Percentiles rank a stretch among this genome's conserved stretches.
Evolutionary conservation across 2,888 invertebrate genomes (phyloP).

Genomic region (Stramonita haemastoma): DNA sequence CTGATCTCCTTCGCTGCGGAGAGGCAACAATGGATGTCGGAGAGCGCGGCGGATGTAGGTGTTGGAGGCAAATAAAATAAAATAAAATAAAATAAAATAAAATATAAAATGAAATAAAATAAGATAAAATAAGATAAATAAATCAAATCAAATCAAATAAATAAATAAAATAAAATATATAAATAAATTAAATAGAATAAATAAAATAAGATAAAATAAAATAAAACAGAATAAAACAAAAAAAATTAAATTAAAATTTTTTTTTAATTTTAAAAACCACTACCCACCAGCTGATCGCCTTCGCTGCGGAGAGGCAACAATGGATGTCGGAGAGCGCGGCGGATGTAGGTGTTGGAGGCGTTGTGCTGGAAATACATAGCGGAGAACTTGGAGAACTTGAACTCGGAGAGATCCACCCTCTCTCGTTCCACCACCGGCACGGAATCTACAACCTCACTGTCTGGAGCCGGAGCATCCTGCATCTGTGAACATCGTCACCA

Average conservation of each 20-base stretch:
- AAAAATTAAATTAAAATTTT: too few species aligned
- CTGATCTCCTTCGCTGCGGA: conserved; percentile 96
- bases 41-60: conserved; percentile 95
- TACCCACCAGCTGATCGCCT: conserved; percentile 91
- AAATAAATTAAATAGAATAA: neutral
- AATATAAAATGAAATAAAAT: too few species aligned
- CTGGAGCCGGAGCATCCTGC: neutral
- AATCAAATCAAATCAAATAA: neutral
- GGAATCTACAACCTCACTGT: conserved; percentile 53
- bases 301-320: conserved; percentile 94
- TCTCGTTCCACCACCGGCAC: conserved; percentile 58
- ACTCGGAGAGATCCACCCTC: conserved; percentile 91
- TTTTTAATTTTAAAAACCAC: neutral
- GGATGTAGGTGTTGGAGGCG: conserved; percentile 94
- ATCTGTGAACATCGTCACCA: neutral
- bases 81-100: neutral
- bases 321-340: conserved; percentile 95
- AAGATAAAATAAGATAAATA: neutral
- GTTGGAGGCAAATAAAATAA: conserved; percentile 91
- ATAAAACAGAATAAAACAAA: neutral
- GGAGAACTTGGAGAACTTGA: conserved; percentile 99
- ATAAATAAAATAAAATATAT: neutral
- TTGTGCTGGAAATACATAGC: conserved; percentile 97
- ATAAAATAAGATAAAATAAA: neutral
- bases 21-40: conserved; percentile 92